Conservation (phyloP, 2,888 invertebrate genomes). For the Drosophila paranaensis region DNA sequence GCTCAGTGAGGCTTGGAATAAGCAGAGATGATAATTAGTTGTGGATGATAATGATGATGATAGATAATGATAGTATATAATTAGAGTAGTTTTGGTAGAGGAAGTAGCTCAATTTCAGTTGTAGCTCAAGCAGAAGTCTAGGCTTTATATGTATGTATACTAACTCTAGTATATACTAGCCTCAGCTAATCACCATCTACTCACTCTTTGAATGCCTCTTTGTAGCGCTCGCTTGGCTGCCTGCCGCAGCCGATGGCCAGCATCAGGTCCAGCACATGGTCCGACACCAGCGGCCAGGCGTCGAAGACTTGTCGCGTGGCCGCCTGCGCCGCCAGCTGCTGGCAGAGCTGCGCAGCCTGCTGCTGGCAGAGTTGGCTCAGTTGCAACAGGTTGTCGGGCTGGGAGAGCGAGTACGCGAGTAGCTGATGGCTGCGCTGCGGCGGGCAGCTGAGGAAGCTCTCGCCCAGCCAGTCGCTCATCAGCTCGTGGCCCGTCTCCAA, state of each 20-base stretch:
- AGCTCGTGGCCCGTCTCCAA: slow-evolving; percentile 57
- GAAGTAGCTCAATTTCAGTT: too few relatives aligned
- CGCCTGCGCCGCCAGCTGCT: slow-evolving; percentile 17
- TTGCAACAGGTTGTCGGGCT: slow-evolving; percentile 18
- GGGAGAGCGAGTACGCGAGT: slow-evolving; percentile 40
- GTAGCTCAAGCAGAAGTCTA: too few relatives aligned
- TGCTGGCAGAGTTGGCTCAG: slow-evolving; percentile 35
- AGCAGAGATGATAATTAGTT: background rate
- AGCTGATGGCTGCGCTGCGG: slow-evolving; percentile 40
- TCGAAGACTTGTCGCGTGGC: slow-evolving; percentile 39
- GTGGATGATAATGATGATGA: too few relatives aligned
- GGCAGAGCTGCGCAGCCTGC: slow-evolving; percentile 30
- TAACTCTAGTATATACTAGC: too few relatives aligned
- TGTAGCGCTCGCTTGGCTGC: slow-evolving; percentile 46
- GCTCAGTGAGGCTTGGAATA: slow-evolving; percentile 7
- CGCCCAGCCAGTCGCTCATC: slow-evolving; percentile 55
- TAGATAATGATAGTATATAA: too few relatives aligned
- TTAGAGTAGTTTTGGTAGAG: too few relatives aligned
- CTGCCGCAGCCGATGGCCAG: slow-evolving; percentile 49
- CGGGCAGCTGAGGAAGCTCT: slow-evolving; percentile 45
- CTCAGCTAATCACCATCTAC: too few relatives aligned
- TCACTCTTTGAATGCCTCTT: slow-evolving; percentile 39
- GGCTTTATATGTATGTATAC: too few relatives aligned
- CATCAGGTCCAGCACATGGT: slow-evolving; percentile 43
- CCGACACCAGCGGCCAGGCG: slow-evolving; percentile 45